These are phyloP conservation scores for Gortyna flavago DNA, from an alignment of 2,888 invertebrate species.

Conservation along the genomic window DNA sequence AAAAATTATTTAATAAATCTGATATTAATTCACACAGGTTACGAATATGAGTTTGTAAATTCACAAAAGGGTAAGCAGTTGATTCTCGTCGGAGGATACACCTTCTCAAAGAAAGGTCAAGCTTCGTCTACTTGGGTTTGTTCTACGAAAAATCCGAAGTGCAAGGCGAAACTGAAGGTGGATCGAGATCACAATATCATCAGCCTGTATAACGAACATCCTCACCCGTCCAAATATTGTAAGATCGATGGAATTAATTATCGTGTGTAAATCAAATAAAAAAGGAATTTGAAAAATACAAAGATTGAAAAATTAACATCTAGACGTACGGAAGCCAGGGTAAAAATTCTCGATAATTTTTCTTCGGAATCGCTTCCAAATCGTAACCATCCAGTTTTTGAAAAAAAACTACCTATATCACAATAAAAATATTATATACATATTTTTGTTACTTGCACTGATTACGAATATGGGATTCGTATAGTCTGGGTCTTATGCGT, in stretches of 20 bases:
- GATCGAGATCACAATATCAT: slow-evolving; percentile 31
- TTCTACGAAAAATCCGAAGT: slow-evolving; percentile 58
- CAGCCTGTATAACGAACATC: slow-evolving; percentile 40
- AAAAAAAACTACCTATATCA: no score
- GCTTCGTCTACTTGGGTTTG: slow-evolving; percentile 53
- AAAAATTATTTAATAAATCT: neutral
- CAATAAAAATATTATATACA: no score
- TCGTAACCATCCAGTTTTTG: no score
- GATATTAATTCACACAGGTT: slow-evolving; percentile 21
- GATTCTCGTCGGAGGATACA: slow-evolving; percentile 70
- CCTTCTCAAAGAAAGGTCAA: slow-evolving; percentile 63
- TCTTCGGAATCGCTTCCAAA: no score
- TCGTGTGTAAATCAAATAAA: slow-evolving; percentile 3
- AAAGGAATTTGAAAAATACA: neutral
- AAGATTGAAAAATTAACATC: no score
- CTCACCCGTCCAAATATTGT: slow-evolving; percentile 41
- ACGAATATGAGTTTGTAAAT: slow-evolving; percentile 43
- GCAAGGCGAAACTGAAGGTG: slow-evolving; percentile 59
- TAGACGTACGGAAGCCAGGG: neutral
- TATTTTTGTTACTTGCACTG: no score
- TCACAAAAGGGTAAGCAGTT: slow-evolving; percentile 62
- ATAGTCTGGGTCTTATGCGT: no score
- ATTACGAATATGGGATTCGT: no score
- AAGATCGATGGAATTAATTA: neutral
- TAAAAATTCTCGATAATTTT: neutral